Percentiles rank a stretch among this genome's conserved stretches.
Evolutionary conservation across 2,888 invertebrate species (phyloP).

Genomic region (Cerastoderma edule): DNA sequence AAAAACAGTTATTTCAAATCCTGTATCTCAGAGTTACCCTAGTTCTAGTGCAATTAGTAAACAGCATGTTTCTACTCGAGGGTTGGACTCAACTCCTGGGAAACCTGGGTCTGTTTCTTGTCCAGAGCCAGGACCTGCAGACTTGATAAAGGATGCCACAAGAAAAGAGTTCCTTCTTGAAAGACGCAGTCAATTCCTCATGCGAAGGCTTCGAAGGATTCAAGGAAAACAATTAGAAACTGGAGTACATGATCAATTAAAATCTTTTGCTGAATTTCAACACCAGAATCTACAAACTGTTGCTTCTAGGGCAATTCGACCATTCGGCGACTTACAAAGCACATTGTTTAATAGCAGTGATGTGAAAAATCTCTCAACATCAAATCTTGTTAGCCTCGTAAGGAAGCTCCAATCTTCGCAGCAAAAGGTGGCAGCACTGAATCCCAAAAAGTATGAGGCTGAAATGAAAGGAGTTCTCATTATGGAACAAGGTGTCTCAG

Average conservation of each 20-base stretch:
- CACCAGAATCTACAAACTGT: conserved; percentile 84
- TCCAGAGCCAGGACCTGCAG: conserved; percentile 35
- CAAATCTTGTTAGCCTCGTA: conserved; percentile 87
- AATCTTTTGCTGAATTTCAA: conserved; percentile 90
- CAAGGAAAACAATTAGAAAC: conserved; percentile 91
- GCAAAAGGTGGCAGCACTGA: conserved; percentile 44
- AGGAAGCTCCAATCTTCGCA: conserved; percentile 86
- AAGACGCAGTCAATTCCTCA: conserved; percentile 88
- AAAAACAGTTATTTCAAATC: background rate
- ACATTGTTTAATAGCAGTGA: conserved; percentile 82
- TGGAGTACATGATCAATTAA: conserved; percentile 91
- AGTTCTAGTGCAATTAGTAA: too few species aligned
- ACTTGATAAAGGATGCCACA: conserved; percentile 55
- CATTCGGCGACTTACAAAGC: conserved; percentile 71
- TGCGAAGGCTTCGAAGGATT: conserved; percentile 90
- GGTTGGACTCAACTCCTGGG: conserved; percentile 4
- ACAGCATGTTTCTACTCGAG: too few species aligned
- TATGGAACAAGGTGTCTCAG: conserved; percentile 76
- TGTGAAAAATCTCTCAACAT: conserved; percentile 84
- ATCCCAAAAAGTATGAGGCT: conserved; percentile 48
- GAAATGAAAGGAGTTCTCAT: conserved; percentile 68
- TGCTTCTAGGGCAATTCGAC: conserved; percentile 69
- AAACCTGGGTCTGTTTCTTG: too few species aligned
- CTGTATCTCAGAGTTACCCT: too few species aligned
- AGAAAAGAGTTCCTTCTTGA: conserved; percentile 62